Conservation (phyloP, 2,113 vertebrate species). For the Paramisgurnus dabryanus region DNA sequence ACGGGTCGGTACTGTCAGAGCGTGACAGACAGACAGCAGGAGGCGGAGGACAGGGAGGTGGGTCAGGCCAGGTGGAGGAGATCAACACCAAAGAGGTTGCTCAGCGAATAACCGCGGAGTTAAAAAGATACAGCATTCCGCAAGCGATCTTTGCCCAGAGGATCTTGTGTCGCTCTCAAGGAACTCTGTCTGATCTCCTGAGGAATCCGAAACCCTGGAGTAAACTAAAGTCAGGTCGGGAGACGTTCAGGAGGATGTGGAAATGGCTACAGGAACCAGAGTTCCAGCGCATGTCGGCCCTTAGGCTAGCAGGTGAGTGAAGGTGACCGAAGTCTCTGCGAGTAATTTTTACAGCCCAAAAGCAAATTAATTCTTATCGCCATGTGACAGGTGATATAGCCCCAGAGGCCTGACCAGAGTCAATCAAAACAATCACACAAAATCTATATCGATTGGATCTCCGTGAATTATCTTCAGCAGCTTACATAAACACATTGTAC, state of each 20-base stretch:
- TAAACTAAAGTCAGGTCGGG: slow-evolving; percentile 97
- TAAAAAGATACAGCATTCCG: slow-evolving; percentile 98
- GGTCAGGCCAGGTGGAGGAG: slow-evolving; percentile 89
- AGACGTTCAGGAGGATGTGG: slow-evolving; percentile 99
- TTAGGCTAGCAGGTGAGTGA: slow-evolving; percentile 94
- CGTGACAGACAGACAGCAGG: slow-evolving; percentile 78
- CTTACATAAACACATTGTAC: background rate
- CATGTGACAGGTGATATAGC: background rate
- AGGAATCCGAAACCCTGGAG: slow-evolving; percentile 98
- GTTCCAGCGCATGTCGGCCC: slow-evolving; percentile 97
- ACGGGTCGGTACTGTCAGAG: slow-evolving; percentile 83
- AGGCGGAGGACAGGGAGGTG: slow-evolving; percentile 78
- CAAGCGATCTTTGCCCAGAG: slow-evolving; percentile 98
- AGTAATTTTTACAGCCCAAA: background rate
- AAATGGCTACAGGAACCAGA: slow-evolving; percentile 98
- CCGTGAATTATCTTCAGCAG: background rate
- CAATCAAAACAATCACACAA: slow-evolving; percentile 14
- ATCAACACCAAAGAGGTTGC: slow-evolving; percentile 99
- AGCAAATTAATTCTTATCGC: background rate
- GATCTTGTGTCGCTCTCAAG: slow-evolving; percentile 97
- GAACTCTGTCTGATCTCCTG: slow-evolving; percentile 96
- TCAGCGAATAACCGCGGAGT: slow-evolving; percentile 94
- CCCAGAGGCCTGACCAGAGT: background rate
- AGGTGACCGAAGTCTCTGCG: slow-evolving; percentile 23
- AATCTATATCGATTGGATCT: background rate